Evolutionary conservation across 2,888 invertebrate species (phyloP).

Genomic region (Nomada fabriciana): DNA sequence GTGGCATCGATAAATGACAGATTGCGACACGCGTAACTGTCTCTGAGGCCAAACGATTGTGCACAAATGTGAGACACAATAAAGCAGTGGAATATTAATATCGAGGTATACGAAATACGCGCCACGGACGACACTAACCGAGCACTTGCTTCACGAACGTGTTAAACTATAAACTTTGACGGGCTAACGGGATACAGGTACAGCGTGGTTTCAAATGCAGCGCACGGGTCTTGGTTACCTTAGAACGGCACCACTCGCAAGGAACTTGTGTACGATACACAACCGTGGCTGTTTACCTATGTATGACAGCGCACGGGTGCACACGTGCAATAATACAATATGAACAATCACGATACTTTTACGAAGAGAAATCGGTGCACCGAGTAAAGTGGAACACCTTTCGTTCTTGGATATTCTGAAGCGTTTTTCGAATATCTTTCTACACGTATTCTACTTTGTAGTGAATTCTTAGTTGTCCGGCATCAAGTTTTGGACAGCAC

Average conservation of each 20-base stretch:
- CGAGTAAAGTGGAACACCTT: no score
- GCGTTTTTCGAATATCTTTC: background rate
- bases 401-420: no score
- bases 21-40: slow-evolving; percentile 10
- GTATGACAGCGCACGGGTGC: slow-evolving; percentile 36
- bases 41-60: slow-evolving; percentile 1
- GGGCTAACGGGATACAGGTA: slow-evolving; percentile 39
- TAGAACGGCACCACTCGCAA: slow-evolving; percentile 33
- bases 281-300: slow-evolving; percentile 52
- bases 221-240: slow-evolving; percentile 39
- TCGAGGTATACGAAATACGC: background rate
- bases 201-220: slow-evolving; percentile 37
- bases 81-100: slow-evolving; percentile 14
- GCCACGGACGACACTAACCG: background rate
- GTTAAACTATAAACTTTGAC: slow-evolving; percentile 21
- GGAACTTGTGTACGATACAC: slow-evolving; percentile 38
- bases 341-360: slow-evolving; percentile 30
- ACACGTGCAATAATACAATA: slow-evolving; percentile 36
- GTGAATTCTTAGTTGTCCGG: slow-evolving; percentile 8
- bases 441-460: background rate
- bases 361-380: no score
- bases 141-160: slow-evolving; percentile 10
- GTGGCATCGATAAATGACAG: background rate
- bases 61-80: slow-evolving; percentile 12
- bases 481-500: slow-evolving; percentile 27